Evolutionary conservation across 1,140 invertebrate species (phyloP), one percentile per base, ranked within the genome.

Genomic region (Calephelis nemesis): DNA sequence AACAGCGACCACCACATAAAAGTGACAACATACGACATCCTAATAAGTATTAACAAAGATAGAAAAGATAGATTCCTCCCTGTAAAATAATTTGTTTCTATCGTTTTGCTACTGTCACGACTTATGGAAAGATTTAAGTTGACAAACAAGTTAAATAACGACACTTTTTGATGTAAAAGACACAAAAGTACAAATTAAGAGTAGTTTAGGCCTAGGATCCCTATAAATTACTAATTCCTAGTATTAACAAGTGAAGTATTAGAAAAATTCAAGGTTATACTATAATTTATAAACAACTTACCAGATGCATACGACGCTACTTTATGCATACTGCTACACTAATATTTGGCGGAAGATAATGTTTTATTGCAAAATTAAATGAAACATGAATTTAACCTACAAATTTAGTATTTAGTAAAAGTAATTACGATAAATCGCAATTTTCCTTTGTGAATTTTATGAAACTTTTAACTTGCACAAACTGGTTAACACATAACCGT

Each of bases 221-320:
- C 42, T 45, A 7, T 45, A 45, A 45, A 45, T 45, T 45, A 45
- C 42, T 45, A 1, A 45, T 45, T 7, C 30, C 30, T 7, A 45
- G 8, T 45, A 9, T 45, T 45, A 45, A 45, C 42, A 45, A 45
- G 42, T 62, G 67, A 63, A 58, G 47, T 60, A 40, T 40, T 39
- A 10, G 1, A 3, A 11, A 40, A 60, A 19, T 40, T 60, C 54
- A 60, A 60, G 54, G 54, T 60, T 60, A 39, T 13, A 39, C 42
- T 45, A 45, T 6, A 45, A 45, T 45, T 45, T 11, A 12, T 30
- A 39, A 60, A 60, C 54, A 40, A 60, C 54, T 60, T 60, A 60
- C 54, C 54, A 60, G 54, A 40, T 40, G 50, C 40, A 13, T 69
- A 60, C 19, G 50, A 65, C 47, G 47, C 39, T 47, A 67, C 60